phyloP scores from a whole-genome alignment of 1,140 invertebrate species.

The Eumaeus atala region DNA sequence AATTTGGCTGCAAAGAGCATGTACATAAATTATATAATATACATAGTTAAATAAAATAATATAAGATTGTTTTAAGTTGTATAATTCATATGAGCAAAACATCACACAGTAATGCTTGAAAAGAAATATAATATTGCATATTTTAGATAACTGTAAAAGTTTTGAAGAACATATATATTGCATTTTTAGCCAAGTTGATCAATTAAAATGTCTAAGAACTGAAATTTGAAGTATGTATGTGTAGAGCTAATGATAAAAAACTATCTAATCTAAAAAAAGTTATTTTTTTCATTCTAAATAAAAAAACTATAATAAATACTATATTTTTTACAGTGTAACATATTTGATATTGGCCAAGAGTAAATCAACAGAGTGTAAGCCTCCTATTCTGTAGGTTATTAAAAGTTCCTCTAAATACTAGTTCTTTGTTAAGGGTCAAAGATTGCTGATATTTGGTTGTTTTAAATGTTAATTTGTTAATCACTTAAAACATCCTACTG shows the following conservation, averaged over 20 bases:
- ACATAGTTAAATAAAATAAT: constrained; percentile 46
- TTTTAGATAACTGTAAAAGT: constrained; percentile 4
- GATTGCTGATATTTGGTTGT: too few relatives aligned
- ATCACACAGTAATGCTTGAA: constrained; percentile 36
- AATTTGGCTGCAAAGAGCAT: constrained; percentile 39
- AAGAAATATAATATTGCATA: constrained; percentile 14
- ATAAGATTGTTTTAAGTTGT: constrained; percentile 41
- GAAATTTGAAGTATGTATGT: background rate
- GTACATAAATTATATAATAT: constrained; percentile 55
- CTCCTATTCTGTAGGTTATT: constrained; percentile 1
- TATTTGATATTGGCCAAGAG: constrained; percentile 2
- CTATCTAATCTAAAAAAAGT: background rate
- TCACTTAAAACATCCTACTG: too few relatives aligned
- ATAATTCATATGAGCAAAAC: constrained; percentile 42
- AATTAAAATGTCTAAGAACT: background rate
- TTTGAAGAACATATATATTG: background rate
- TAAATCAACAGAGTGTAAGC: background rate
- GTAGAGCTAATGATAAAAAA: constrained; percentile 1
- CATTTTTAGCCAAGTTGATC: constrained; percentile 1
- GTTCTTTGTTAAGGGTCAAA: background rate
- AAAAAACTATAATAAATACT: background rate
- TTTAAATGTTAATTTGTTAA: too few relatives aligned
- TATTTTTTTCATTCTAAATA: constrained; percentile 1
- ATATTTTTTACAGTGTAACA: constrained; percentile 9
- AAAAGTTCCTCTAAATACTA: constrained; percentile 5